Base-by-base conservation (phyloP, 2,113 vertebrate species). In the Vulpes ferrilata region DNA sequence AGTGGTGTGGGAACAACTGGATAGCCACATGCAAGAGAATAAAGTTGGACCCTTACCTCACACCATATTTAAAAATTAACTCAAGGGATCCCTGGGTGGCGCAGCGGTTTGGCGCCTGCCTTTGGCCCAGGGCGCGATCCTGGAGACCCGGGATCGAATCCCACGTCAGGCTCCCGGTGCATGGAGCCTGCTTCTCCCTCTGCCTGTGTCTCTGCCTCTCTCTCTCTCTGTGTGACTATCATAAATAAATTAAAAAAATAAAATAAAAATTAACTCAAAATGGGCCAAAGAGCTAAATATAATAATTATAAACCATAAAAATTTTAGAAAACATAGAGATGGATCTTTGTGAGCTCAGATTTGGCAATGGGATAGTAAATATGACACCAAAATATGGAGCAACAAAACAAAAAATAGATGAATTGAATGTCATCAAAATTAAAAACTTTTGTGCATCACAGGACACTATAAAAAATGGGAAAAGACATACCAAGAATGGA, bases 181-280 rank as follows among this genome's bases (percentile, higher is more conserved):
- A n/a, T n/a, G n/a, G n/a, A n/a, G n/a, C n/a, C n/a, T n/a, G n/a
- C n/a, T n/a, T n/a, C n/a, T n/a, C n/a, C n/a, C n/a, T n/a, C n/a
- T n/a, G n/a, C n/a, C n/a, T n/a, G n/a, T n/a, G n/a, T n/a, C n/a
- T n/a, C n/a, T n/a, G n/a, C n/a, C n/a, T n/a, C n/a, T n/a, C n/a
- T n/a, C n/a, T n/a, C n/a, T n/a, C n/a, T n/a, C n/a, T n/a, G n/a
- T n/a, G n/a, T n/a, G n/a, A n/a, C n/a, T n/a, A n/a, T n/a, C n/a
- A n/a, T n/a, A n/a, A n/a, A n/a, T n/a, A n/a, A n/a, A n/a, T n/a
- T n/a, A n/a, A n/a, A n/a, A n/a, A n/a, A n/a, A n/a, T n/a, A n/a
- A n/a, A n/a, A n/a, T 23, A 88, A 92, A 96, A 92, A 67, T 71
- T 73, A 93, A 65, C 57, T 96, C 51, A 53, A 67, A 93, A 32